These are phyloP conservation scores for Pollenia amentaria DNA, from an alignment of 2,888 invertebrate genomes.

Conservation along the genomic window DNA sequence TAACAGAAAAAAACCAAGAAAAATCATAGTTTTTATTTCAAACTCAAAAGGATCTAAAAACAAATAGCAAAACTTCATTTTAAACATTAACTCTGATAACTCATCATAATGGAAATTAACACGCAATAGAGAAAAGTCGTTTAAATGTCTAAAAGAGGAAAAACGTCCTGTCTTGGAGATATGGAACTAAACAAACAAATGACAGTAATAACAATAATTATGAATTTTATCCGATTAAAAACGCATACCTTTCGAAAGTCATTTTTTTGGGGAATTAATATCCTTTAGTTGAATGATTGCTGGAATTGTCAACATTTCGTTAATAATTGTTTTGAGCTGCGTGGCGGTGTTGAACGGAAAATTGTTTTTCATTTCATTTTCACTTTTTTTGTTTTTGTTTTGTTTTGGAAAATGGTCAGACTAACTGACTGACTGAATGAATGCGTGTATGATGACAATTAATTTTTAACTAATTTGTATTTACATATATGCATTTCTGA, in stretches of 20 bases:
- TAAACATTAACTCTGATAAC: slow-evolving; percentile 77
- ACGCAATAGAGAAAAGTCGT: slow-evolving; percentile 78
- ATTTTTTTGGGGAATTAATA: not conserved
- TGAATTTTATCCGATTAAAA: slow-evolving; percentile 84
- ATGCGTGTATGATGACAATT: slow-evolving; percentile 83
- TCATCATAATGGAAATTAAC: slow-evolving; percentile 82
- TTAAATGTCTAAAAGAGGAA: slow-evolving; percentile 4
- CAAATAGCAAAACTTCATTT: slow-evolving; percentile 10
- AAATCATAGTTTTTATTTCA: slow-evolving; percentile 69
- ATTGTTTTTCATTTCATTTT: slow-evolving; percentile 39
- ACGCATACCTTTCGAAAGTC: slow-evolving; percentile 70
- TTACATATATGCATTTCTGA: slow-evolving; percentile 66
- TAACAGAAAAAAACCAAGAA: slow-evolving; percentile 72
- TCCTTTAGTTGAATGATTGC: not conserved
- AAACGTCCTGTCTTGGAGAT: not conserved
- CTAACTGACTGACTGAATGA: slow-evolving; percentile 59
- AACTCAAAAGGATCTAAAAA: slow-evolving; percentile 13
- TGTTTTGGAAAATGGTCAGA: not conserved
- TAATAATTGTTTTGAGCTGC: slow-evolving; percentile 55
- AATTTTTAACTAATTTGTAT: slow-evolving; percentile 82
- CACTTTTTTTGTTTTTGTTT: slow-evolving; percentile 5
- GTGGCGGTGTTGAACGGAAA: slow-evolving; percentile 60
- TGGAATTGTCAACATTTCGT: slow-evolving; percentile 37
- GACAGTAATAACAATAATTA: slow-evolving; percentile 85
- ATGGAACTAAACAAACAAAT: slow-evolving; percentile 76